Conservation (phyloP, 2,797 vertebrate species). For the Amblyopsis hoosieri region DNA sequence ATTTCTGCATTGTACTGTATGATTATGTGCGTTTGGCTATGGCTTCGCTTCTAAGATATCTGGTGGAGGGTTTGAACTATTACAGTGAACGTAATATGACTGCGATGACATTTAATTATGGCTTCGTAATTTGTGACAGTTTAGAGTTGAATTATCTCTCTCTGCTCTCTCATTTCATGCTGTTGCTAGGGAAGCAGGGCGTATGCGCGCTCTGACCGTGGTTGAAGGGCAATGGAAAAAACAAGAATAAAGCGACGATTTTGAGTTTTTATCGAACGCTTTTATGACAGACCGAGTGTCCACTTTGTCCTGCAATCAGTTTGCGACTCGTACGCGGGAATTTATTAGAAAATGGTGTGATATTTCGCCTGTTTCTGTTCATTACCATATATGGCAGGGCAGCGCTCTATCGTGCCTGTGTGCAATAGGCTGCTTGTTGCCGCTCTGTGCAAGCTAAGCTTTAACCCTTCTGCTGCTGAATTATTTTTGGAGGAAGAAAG, state of each 20-base stretch:
- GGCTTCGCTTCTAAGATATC: slow-evolving; percentile 38
- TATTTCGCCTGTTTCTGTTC: slow-evolving; percentile 65
- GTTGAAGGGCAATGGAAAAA: slow-evolving; percentile 67
- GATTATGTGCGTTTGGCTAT: neutral
- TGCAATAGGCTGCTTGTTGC: slow-evolving; percentile 76
- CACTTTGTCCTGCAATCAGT: slow-evolving; percentile 10
- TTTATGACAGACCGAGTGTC: neutral
- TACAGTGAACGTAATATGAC: slow-evolving; percentile 14
- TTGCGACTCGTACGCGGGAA: slow-evolving; percentile 41
- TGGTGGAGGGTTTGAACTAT: slow-evolving; percentile 1
- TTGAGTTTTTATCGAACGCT: slow-evolving; percentile 31
- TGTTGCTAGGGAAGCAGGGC: slow-evolving; percentile 80
- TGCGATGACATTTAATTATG: slow-evolving; percentile 34
- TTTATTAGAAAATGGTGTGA: slow-evolving; percentile 28
- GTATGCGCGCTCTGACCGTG: slow-evolving; percentile 71
- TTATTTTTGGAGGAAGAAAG: slow-evolving; percentile 52
- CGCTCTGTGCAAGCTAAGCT: slow-evolving; percentile 62
- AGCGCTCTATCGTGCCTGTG: slow-evolving; percentile 73
- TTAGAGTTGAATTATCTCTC: slow-evolving; percentile 49
- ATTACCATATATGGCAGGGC: slow-evolving; percentile 84
- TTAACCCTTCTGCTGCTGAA: slow-evolving; percentile 81
- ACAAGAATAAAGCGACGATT: slow-evolving; percentile 28
- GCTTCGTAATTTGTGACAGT: slow-evolving; percentile 46
- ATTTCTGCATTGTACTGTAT: neutral
- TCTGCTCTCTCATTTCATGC: slow-evolving; percentile 55